Base-by-base conservation (phyloP, 2,113 vertebrate genomes). In the Lepus timidus region DNA sequence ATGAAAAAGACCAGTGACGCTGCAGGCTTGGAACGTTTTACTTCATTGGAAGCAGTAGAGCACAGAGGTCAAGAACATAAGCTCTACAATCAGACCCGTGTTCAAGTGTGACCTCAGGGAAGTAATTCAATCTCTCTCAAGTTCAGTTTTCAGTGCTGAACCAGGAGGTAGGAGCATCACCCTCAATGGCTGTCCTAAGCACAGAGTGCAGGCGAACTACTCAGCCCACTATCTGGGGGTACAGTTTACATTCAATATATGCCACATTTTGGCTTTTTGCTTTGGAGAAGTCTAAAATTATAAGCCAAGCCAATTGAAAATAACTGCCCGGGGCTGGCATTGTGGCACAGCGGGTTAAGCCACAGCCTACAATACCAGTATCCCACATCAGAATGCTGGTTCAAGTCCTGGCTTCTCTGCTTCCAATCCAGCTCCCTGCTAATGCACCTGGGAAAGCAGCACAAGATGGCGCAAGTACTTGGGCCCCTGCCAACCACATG, bases 1-100 rank as follows among this genome's bases (percentile, higher is more conserved):
- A 97, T 95, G 93, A 95, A 97, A 96, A 96, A 94, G 79, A 95
- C 85, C 71, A 79, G 90, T 78, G 79, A 85, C 71, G 95, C 75
- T 68, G 70, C 44, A 93, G 49, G 89, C 90, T 95, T 95, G 86
- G 88, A 97, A 93, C 87, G 94, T 94, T 81, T 85, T 62, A 78
- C 73, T 90, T 86, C 92, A 91, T 85, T 86, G 81, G 71, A 87
- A 74, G 85, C 74, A 93, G 70, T 25, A 78, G 51, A 88, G 78
- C 65, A 49, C 39, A 88, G 61, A 93, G 68, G 55, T 65, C 85
- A 71, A 80, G 31, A 55, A 31, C n/a, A 64, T 16, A 22, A 61
- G 52, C 23, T 39, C 31, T 52, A 51, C 22, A 82, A 14, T 61
- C 39, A 88, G 73, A 88, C 27, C 73, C 12, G 9, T 68, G 85